phyloP scores from a whole-genome alignment of 2,113 vertebrate species.

The Petromus typicus region DNA sequence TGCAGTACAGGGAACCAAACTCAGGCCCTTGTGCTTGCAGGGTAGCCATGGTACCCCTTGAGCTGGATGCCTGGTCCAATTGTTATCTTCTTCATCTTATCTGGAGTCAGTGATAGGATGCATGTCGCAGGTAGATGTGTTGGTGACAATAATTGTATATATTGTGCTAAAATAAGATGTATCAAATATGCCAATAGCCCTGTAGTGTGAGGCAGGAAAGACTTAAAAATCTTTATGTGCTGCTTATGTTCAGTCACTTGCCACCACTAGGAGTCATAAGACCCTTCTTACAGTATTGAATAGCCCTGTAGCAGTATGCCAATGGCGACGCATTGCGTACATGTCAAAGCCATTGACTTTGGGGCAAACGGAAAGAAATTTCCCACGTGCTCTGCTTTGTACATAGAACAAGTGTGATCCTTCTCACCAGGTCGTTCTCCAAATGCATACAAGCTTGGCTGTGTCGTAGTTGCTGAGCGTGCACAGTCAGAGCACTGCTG shows the following conservation, averaged over 20 bases:
- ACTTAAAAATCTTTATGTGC: neutral
- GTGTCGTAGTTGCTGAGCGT: neutral
- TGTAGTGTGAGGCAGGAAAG: neutral
- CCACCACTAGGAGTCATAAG: neutral
- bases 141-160: neutral
- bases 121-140: neutral
- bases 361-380: neutral
- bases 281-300: neutral
- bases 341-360: neutral
- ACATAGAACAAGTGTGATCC: neutral
- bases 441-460: rapidly evolving
- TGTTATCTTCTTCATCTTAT: neutral
- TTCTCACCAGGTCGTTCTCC: neutral
- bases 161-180: neutral
- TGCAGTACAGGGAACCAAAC: no score
- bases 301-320: rapidly evolving
- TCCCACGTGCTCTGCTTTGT: neutral
- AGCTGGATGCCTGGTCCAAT: no score
- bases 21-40: no score
- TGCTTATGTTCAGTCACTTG: neutral
- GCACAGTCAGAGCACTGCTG: neutral
- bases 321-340: neutral
- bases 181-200: neutral
- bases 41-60: no score
- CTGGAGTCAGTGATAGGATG: neutral